Evolutionary conservation across 1,140 invertebrate genomes (phyloP).

Genomic region (Orius insidiosus): DNA sequence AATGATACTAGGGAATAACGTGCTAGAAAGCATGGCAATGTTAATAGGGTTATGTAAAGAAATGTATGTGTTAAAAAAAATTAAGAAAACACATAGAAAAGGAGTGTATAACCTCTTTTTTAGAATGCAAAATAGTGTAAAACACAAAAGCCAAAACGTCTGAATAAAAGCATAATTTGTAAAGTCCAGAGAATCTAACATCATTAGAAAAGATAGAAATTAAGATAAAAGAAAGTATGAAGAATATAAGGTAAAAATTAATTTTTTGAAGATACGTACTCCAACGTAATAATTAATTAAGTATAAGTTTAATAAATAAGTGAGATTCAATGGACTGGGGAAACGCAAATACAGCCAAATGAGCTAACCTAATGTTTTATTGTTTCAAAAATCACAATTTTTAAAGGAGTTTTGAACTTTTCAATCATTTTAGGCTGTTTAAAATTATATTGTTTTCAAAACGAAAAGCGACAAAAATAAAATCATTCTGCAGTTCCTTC

Average conservation of each 20-base stretch:
- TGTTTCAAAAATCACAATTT: too few species aligned
- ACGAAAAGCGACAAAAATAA: slow-evolving; percentile 2
- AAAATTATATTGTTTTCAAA: not conserved
- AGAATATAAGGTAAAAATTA: too few species aligned
- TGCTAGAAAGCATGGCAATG: not conserved
- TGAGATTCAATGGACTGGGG: too few species aligned
- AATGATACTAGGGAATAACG: slow-evolving; percentile 4
- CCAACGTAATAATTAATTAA: too few species aligned
- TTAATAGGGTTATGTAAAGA: slow-evolving; percentile 1
- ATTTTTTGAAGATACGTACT: too few species aligned
- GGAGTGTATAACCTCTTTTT: not conserved
- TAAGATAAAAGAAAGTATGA: too few species aligned
- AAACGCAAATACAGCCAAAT: not conserved
- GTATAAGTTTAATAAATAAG: too few species aligned
- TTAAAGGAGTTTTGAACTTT: slow-evolving; percentile 1
- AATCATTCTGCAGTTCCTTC: not conserved
- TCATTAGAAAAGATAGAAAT: too few species aligned
- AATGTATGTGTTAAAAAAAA: slow-evolving; percentile 2
- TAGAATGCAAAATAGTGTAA: not conserved
- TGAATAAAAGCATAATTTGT: too few species aligned
- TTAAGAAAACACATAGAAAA: slow-evolving; percentile 6
- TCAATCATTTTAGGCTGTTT: not conserved
- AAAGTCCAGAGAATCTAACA: too few species aligned
- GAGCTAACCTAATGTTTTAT: not conserved
- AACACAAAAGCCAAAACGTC: too few species aligned